Base-by-base conservation (phyloP, 2,113 vertebrate genomes). In the Lynx canadensis region DNA sequence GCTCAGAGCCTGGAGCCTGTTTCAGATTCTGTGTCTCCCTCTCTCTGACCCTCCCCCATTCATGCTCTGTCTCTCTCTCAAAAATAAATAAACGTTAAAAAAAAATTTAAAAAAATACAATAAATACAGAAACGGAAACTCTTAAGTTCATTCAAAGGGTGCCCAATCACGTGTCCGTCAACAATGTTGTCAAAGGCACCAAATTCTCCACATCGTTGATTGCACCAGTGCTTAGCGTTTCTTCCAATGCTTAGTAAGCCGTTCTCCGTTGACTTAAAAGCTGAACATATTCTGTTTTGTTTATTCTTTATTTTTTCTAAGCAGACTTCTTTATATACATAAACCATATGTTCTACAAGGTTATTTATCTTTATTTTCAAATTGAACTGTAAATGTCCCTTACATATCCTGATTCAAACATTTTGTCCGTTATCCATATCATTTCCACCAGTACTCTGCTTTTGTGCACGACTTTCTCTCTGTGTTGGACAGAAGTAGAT, bases 261-360 rank as follows among this genome's bases (percentile, higher is more conserved):
- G 63, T 74, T 94, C 33, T 50, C 27, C 15, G 8, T 41, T 48
- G 33, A 65, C 38, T 86, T 78, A 2, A 41, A 16, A 74, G 29
- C 69, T 89, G n/a, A 63, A 66, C 14, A 63, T 50, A 45, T n/a
- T 25, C 36, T 66, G 25, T 23, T 94, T 76, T 73, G 45, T 50
- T 78, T 71, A 83, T 57, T 86, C 74, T 55, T 93, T 74, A 48
- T 33, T 36, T 83, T 95, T 33, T 81, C 65, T 79, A 90, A 95
- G 33, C 41, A 27, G 33, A 18, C 31, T 23, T 89, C 5, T 80
- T 48, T 50, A 79, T 41, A 55, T 57, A 31, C 31, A 55, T 27
- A 57, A 16, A 10, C 9, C 23, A 27, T 38, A 16, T 33, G 41
- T 78, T 41, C 11, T 13, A 21, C 6, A n/a, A 57, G 21, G 3